These are phyloP conservation scores for Chiridota heheva DNA, from an alignment of 35 echinoderm and acorn worm species.

Conservation along the genomic window DNA sequence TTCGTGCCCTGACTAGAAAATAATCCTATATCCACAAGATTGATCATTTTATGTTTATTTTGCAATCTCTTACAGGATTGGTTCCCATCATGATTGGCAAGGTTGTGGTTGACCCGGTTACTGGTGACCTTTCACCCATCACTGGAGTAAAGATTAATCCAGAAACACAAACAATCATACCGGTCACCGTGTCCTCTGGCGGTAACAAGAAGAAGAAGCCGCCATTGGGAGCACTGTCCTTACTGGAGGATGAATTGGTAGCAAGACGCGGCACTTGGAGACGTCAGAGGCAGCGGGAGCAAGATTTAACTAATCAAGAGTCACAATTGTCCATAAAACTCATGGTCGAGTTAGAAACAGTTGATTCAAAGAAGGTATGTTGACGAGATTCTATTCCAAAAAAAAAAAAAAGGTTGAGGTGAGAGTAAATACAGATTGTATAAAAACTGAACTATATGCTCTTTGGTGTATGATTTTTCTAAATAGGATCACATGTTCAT, in stretches of 20 bases:
- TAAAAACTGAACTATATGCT: no score
- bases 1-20: no score
- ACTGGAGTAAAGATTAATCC: slow-evolving; percentile 88
- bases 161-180: slow-evolving; percentile 77
- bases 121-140: slow-evolving; percentile 89
- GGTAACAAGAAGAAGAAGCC: slow-evolving; percentile 76
- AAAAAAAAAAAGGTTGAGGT: no score
- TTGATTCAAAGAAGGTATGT: slow-evolving; percentile 69
- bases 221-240: slow-evolving; percentile 87
- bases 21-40: no score
- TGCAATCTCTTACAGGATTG: slow-evolving; percentile 44
- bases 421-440: no score
- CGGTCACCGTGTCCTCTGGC: slow-evolving; percentile 81
- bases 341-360: slow-evolving; percentile 75
- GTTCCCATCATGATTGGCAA: slow-evolving; percentile 94
- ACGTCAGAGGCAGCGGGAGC: slow-evolving; percentile 86
- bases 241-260: slow-evolving; percentile 93
- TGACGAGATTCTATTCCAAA: no score
- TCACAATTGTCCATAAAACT: slow-evolving; percentile 79
- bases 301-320: slow-evolving; percentile 66
- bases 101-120: slow-evolving; percentile 76
- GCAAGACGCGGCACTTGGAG: slow-evolving; percentile 92
- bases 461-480: no score
- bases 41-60: background rate
- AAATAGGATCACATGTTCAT: no score